Percentiles rank a stretch among this genome's conserved stretches.
These are phyloP conservation scores for Eledona agricola DNA, from an alignment of 2,888 invertebrate species.

Conservation along the genomic window DNA sequence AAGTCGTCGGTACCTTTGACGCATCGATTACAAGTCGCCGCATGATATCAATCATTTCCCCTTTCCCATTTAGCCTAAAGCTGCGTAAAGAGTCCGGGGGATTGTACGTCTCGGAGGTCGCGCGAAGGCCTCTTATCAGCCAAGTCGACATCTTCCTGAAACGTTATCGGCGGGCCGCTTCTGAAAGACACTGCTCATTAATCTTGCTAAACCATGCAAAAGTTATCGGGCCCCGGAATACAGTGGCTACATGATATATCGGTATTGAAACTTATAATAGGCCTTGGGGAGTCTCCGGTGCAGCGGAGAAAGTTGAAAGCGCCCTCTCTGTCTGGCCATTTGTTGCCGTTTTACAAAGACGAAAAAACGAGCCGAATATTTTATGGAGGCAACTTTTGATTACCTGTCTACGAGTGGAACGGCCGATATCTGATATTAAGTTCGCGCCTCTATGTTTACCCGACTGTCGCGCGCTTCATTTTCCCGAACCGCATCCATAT, in stretches of 20 bases:
- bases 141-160: slow-evolving; percentile 50
- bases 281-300: slow-evolving; percentile 55
- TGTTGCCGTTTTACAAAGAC: slow-evolving; percentile 56
- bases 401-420: slow-evolving; percentile 52
- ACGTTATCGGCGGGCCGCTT: slow-evolving; percentile 42
- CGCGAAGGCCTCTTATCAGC: slow-evolving; percentile 40
- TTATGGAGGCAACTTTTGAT: slow-evolving; percentile 57
- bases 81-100: slow-evolving; percentile 26
- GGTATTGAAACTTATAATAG: slow-evolving; percentile 62
- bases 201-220: slow-evolving; percentile 63
- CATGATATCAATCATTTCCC: slow-evolving; percentile 32
- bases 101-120: slow-evolving; percentile 34
- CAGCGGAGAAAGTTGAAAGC: slow-evolving; percentile 48
- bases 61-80: no score
- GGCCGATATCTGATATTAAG: slow-evolving; percentile 48
- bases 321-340: slow-evolving; percentile 43
- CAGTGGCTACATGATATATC: slow-evolving; percentile 61
- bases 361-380: slow-evolving; percentile 56
- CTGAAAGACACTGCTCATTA: slow-evolving; percentile 61
- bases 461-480: slow-evolving; percentile 39
- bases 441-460: slow-evolving; percentile 38
- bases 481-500: slow-evolving; percentile 34
- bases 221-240: slow-evolving; percentile 58
- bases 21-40: slow-evolving; percentile 29
- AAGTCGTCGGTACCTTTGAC: no score